Conservation (phyloP, 2,113 vertebrate genomes). For the Macquaria australasica region DNA sequence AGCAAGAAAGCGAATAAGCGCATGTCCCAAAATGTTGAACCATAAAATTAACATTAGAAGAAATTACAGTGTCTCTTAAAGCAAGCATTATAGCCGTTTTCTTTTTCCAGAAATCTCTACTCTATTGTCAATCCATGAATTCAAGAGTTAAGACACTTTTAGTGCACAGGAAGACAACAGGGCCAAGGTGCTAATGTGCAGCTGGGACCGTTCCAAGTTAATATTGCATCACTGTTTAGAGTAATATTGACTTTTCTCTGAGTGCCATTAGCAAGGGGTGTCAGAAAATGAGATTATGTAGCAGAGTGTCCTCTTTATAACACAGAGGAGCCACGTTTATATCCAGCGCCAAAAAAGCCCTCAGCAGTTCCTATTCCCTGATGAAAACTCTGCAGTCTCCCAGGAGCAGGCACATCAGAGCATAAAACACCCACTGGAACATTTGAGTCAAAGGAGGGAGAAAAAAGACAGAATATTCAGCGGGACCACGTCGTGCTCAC, state of each 20-base stretch:
- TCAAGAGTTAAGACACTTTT: conserved; percentile 33
- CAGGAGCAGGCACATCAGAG: conserved; percentile 53
- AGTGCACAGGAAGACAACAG: conserved; percentile 31
- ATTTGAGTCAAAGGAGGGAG: conserved; percentile 29
- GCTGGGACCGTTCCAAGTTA: conserved; percentile 56
- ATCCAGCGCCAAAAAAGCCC: conserved; percentile 39
- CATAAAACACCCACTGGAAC: conserved; percentile 51
- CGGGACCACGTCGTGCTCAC: not conserved
- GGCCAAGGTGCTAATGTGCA: conserved; percentile 58
- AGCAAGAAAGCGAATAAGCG: not conserved
- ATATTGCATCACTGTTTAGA: conserved; percentile 68
- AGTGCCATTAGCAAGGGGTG: conserved; percentile 61
- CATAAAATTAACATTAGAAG: not conserved
- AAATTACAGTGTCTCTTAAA: not conserved
- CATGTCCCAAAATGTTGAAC: not conserved
- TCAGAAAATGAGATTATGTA: conserved; percentile 60
- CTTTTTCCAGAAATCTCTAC: conserved; percentile 7
- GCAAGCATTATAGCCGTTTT: not conserved
- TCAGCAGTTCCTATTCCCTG: conserved; percentile 42
- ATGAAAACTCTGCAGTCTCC: conserved; percentile 52
- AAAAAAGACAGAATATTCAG: conserved; percentile 23
- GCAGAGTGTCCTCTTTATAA: conserved; percentile 60
- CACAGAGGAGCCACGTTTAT: conserved; percentile 49
- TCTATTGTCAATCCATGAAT: not conserved
- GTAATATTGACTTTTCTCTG: conserved; percentile 73